Base-by-base conservation (phyloP, 2,888 invertebrate species). In the Noctuana brunneofusca region DNA sequence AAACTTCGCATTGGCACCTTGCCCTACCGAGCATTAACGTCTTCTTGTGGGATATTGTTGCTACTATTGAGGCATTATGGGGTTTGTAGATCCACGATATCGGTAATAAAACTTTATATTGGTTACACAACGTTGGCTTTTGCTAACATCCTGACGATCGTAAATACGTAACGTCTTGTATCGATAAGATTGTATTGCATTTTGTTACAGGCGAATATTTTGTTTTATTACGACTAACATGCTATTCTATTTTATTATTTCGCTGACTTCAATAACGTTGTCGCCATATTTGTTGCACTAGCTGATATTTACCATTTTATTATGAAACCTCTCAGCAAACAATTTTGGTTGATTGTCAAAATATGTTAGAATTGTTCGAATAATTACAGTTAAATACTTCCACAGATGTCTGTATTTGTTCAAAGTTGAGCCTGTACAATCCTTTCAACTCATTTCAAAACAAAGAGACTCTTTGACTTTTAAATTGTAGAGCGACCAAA, bases 71-170 rank as follows among this genome's bases (percentile, higher is more conserved):
- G 75, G 80, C 77, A 79, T 82, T 79, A 81, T 75, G 74, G 74
- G 81, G 76, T 79, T 75, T 78, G 74, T 75, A 75, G 75, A 77
- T 78, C 77, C 78, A 74, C 72, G 80, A 86, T 85, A 83, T 77
- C 74, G 78, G 80, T 79, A 83, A 86, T 89, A 88, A 88, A 89
- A 85, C 73, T 82, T 80, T 84, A 86, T 84, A 84, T 82, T 82
- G 80, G 79, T 72, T 43, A 74, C 73, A 76, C 76, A 76, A 78
- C 76, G 72, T 76, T 77, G 75, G 79, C 76, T 77, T n/a, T 79
- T 74, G 74, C 75, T 72, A 80, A 76, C 80, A 75, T 84, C 86
- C 78, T 77, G 78, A 72, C 75, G 75, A 75, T 80, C 81, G 78
- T 87, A 85, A 87, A 86, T 80, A 79, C 71, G 68, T 68, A 75